Base-by-base conservation (phyloP, 2,888 invertebrate species). In the Erannis defoliaria region DNA sequence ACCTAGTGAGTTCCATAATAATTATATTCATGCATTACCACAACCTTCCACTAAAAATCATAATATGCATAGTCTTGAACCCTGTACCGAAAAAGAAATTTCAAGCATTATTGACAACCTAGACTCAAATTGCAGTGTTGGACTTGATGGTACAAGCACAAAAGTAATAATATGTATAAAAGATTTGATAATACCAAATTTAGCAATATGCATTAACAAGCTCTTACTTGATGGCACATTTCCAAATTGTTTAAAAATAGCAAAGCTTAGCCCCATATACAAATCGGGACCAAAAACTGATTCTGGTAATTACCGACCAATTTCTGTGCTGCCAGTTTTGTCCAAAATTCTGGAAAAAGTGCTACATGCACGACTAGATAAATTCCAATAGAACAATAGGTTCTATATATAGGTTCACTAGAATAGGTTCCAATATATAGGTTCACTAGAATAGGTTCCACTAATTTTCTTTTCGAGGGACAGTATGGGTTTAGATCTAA, bases 1-100 rank as follows among this genome's bases (percentile, higher is more conserved):
- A 55, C 63, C 61, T 3, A 62, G 33, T 21, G 3, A 19, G 6
- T 12, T 58, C 50, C 51, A 55, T 29, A 12, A 51, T 9, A 18
- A 65, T 62, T 64, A 31, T 8, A 31, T 6, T 2, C 43, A 45
- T 42, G 65, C 31, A 29, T 73, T 72, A 43, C 64, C 68, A 5
- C 37, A 38, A 18, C 2, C 38, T 6, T 9, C 38, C 6, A 2
- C n/a, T 3, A 1, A 0, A 9, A 38, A 6, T 0, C 1, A 18
- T 8, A 38, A 0, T 1, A 38, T 38, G 2, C 6, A 18, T 4
- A 1, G 1, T 0, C 14, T 37, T 37, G 37, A 37, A 12, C n/a
- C 37, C 2, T 37, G 37, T 14, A 37, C 37, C n/a, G 37, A 37
- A 14, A 37, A 37, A 14, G 37, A 37, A 37, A 37, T 37, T 37